phyloP scores from a whole-genome alignment of 2,797 vertebrate species.

The Sebastes taczanowskii region DNA sequence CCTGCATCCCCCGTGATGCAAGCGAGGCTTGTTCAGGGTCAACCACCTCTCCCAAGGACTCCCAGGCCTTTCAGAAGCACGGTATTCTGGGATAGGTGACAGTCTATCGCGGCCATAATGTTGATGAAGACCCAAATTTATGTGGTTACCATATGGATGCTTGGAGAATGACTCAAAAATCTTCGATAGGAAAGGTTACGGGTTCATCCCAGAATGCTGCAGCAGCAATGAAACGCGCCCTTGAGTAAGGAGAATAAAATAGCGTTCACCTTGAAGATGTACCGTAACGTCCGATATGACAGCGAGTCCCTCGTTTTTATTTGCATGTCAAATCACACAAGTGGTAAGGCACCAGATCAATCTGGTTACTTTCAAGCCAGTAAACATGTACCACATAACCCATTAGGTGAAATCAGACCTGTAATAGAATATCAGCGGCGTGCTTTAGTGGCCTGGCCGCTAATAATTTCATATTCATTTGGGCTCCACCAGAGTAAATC shows the following conservation, averaged over 20 bases:
- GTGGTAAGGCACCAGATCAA: conserved; percentile 64
- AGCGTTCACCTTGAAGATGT: conserved; percentile 69
- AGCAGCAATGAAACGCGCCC: conserved; percentile 61
- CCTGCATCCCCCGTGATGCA: conserved; percentile 62
- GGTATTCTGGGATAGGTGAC: conserved; percentile 71
- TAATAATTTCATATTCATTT: conserved; percentile 66
- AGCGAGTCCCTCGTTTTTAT: conserved; percentile 65
- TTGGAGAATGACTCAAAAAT: conserved; percentile 67
- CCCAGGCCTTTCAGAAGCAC: conserved; percentile 67
- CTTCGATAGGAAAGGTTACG: conserved; percentile 71
- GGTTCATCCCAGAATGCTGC: conserved; percentile 57
- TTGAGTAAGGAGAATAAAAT: conserved; percentile 61
- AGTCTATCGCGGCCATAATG: conserved; percentile 73
- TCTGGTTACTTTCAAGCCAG: conserved; percentile 60
- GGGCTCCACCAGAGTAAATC: conserved; percentile 48
- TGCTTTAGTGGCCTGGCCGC: conserved; percentile 44
- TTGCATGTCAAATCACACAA: conserved; percentile 76
- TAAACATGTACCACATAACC: conserved; percentile 62
- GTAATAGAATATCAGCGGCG: conserved; percentile 63
- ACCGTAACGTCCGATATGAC: conserved; percentile 43
- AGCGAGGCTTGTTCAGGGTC: conserved; percentile 75
- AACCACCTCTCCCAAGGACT: conserved; percentile 78
- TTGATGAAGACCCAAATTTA: conserved; percentile 82
- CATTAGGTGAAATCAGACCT: conserved; percentile 69
- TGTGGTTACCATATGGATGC: conserved; percentile 80